Percentiles rank a stretch among this genome's conserved stretches.
These are phyloP conservation scores for Otolemur garnettii DNA, from an alignment of 2,113 vertebrate species.

Conservation along the genomic window DNA sequence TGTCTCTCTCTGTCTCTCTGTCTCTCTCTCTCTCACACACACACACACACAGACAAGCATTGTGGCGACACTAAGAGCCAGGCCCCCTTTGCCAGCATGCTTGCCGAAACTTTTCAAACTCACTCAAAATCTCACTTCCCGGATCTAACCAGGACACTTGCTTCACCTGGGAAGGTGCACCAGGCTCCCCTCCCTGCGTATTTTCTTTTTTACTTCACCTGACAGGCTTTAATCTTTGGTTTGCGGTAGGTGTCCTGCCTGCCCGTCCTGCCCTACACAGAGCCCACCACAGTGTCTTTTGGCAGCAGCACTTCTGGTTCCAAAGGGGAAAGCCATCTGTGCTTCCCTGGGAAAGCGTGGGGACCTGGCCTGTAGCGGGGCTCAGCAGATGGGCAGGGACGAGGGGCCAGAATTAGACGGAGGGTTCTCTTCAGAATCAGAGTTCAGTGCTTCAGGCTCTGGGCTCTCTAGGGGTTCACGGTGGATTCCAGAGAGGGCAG, in stretches of 20 bases:
- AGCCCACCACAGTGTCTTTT: rapidly evolving
- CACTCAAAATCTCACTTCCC: not conserved
- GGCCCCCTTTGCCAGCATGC: not conserved
- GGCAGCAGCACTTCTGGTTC: not conserved
- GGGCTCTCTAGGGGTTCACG: not conserved
- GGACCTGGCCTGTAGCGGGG: no score
- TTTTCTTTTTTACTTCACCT: not conserved
- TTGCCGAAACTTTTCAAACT: slow-evolving; percentile 11
- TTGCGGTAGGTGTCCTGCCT: not conserved
- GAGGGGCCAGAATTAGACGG: not conserved
- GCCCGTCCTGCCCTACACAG: not conserved
- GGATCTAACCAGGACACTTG: not conserved
- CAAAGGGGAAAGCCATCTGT: not conserved
- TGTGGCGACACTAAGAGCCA: not conserved
- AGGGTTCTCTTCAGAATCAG: not conserved
- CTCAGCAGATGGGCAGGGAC: not conserved
- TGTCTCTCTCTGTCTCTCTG: not conserved
- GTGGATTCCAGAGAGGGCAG: not conserved
- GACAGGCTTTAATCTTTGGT: not conserved
- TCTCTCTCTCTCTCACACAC: no score
- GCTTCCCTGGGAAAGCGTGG: not conserved
- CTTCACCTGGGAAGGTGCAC: not conserved
- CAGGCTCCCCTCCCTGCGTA: rapidly evolving
- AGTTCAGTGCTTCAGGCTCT: not conserved
- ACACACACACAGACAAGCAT: not conserved